Conservation (phyloP, 2,888 invertebrate species). For the Orthosia incerta region DNA sequence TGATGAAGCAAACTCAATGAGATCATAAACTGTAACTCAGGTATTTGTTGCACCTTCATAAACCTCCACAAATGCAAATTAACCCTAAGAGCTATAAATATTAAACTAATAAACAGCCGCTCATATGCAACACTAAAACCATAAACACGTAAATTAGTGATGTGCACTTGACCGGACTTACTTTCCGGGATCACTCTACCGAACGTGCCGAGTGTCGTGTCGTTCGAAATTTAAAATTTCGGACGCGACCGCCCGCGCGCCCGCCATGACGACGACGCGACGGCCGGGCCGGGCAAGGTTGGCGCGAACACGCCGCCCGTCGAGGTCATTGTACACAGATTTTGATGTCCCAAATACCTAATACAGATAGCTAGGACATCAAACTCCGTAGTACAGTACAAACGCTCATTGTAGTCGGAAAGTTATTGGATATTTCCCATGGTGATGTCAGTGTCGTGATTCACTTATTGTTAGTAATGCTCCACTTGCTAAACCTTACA, state of each 20-base stretch:
- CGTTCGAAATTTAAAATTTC: constrained; percentile 71
- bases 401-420: constrained; percentile 51
- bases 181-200: constrained; percentile 67
- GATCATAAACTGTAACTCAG: constrained; percentile 12
- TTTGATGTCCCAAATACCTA: constrained; percentile 88
- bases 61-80: constrained; percentile 44
- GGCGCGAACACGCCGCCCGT: constrained; percentile 78
- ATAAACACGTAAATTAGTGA: constrained; percentile 65
- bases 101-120: constrained; percentile 47
- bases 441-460: constrained; percentile 68
- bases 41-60: constrained; percentile 42
- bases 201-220: constrained; percentile 61
- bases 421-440: constrained; percentile 65
- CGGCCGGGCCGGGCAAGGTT: constrained; percentile 79
- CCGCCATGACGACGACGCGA: constrained; percentile 70
- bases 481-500: constrained; percentile 44
- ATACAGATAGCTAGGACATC: constrained; percentile 73
- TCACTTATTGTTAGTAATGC: constrained; percentile 63
- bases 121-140: constrained; percentile 55
- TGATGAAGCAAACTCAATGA: constrained; percentile 17
- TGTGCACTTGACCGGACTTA: constrained; percentile 62
- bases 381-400: constrained; percentile 58
- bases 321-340: constrained; percentile 88
- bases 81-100: constrained; percentile 44
- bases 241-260: constrained; percentile 72